Percentiles rank a stretch among this genome's conserved stretches.
These are phyloP conservation scores for Colinus virginianus DNA, from an alignment of 2,113 vertebrate genomes.

Conservation along the genomic window DNA sequence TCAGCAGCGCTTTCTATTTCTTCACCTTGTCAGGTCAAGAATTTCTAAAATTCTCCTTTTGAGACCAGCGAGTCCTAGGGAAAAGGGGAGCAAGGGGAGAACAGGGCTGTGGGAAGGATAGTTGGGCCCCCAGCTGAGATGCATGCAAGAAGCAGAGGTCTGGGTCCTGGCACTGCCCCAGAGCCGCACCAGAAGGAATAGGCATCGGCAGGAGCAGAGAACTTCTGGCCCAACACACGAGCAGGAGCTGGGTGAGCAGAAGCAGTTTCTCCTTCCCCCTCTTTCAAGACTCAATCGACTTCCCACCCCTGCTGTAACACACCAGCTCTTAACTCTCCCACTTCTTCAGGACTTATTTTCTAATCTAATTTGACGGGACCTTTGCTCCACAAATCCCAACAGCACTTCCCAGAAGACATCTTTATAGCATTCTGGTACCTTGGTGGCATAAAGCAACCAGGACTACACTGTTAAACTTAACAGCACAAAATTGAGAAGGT, in stretches of 20 bases:
- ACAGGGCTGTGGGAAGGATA: not conserved
- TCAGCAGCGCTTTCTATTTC: not conserved
- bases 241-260: slow-evolving; percentile 36
- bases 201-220: not conserved
- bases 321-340: slow-evolving; percentile 40
- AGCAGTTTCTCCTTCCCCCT: slow-evolving; percentile 5
- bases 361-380: slow-evolving; percentile 37
- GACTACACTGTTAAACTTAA: not conserved
- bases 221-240: not conserved
- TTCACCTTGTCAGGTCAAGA: not conserved
- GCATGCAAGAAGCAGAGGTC: not conserved
- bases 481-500: not conserved
- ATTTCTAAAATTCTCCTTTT: slow-evolving; percentile 35
- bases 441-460: not conserved
- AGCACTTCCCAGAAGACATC: slow-evolving; percentile 21
- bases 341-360: slow-evolving; percentile 47
- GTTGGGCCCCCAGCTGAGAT: not conserved
- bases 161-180: not conserved
- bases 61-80: not conserved
- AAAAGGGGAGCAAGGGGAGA: not conserved
- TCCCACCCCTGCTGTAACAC: slow-evolving; percentile 16
- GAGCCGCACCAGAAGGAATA: slow-evolving; percentile 8
- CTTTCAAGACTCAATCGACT: slow-evolving; percentile 30
- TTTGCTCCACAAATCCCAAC: slow-evolving; percentile 53
- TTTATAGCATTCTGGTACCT: not conserved